These are phyloP conservation scores for Botia almorhae DNA, from an alignment of 2,797 vertebrate genomes.

Conservation along the genomic window DNA sequence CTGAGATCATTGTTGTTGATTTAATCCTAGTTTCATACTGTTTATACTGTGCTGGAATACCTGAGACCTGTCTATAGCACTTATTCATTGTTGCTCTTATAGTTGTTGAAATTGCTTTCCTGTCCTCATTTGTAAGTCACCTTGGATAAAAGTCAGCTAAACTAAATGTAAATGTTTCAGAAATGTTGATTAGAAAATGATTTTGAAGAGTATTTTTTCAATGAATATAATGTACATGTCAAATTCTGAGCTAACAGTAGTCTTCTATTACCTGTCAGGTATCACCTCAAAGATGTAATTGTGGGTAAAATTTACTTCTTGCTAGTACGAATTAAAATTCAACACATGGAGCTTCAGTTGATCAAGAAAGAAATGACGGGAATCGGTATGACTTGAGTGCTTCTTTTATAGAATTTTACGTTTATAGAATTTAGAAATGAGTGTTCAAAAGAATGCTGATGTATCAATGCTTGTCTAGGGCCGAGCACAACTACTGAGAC, in stretches of 20 bases:
- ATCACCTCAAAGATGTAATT: conserved; percentile 98
- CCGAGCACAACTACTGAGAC: conserved; percentile 98
- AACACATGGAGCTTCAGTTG: conserved; percentile 98
- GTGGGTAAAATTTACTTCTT: conserved; percentile 99
- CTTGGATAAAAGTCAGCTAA: too few species aligned
- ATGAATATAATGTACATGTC: not conserved
- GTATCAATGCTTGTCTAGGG: conserved; percentile 70
- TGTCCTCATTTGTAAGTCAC: too few species aligned
- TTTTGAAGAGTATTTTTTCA: not conserved
- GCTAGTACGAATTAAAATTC: conserved; percentile 99
- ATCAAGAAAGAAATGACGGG: conserved; percentile 99
- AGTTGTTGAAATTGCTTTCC: too few species aligned
- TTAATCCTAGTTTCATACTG: not conserved
- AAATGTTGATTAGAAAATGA: too few species aligned
- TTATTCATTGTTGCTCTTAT: too few species aligned
- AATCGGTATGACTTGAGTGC: conserved; percentile 83
- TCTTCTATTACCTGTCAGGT: conserved; percentile 75
- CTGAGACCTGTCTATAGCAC: too few species aligned
- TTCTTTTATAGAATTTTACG: not conserved
- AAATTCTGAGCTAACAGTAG: conserved; percentile 2
- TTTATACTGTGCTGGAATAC: too few species aligned
- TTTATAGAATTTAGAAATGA: not conserved
- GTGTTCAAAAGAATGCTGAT: not conserved
- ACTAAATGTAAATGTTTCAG: too few species aligned
- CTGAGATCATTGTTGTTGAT: not conserved